Conservation (phyloP, 37 sponge, comb jelly and placozoan genomes). For the Tethya wilhelma region DNA sequence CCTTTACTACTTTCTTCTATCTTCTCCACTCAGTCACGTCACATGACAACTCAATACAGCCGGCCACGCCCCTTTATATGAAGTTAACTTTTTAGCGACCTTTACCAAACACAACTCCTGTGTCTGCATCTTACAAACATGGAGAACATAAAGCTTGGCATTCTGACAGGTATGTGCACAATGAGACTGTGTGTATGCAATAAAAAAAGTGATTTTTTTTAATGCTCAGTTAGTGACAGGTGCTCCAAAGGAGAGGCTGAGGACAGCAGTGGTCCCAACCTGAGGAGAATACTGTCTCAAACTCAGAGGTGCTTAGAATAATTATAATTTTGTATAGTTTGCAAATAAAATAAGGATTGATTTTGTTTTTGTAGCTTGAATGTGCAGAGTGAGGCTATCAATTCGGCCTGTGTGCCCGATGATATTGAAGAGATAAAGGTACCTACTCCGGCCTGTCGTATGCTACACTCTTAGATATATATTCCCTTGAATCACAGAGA, state of each 20-base stretch:
- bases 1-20: no score
- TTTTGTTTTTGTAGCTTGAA: not conserved
- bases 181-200: slow-evolving; percentile 5
- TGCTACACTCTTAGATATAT: not conserved
- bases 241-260: slow-evolving; percentile 71
- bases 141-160: not conserved
- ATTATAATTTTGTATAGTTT: not conserved
- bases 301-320: not conserved
- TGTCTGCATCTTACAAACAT: not conserved
- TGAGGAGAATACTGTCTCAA: slow-evolving; percentile 28
- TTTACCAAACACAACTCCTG: no score
- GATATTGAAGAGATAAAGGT: slow-evolving; percentile 59
- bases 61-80: no score
- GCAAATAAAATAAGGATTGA: not conserved
- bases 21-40: no score
- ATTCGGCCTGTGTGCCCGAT: slow-evolving; percentile 63
- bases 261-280: slow-evolving; percentile 89
- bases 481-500: slow-evolving; percentile 5
- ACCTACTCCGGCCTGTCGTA: not conserved
- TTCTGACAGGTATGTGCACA: slow-evolving; percentile 1
- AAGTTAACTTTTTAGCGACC: no score
- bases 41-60: no score
- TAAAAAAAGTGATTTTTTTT: not conserved
- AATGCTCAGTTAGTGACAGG: slow-evolving; percentile 84
- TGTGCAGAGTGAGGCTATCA: not conserved